Base-by-base conservation (phyloP, 2,888 invertebrate genomes). In the Halictus ligatus region DNA sequence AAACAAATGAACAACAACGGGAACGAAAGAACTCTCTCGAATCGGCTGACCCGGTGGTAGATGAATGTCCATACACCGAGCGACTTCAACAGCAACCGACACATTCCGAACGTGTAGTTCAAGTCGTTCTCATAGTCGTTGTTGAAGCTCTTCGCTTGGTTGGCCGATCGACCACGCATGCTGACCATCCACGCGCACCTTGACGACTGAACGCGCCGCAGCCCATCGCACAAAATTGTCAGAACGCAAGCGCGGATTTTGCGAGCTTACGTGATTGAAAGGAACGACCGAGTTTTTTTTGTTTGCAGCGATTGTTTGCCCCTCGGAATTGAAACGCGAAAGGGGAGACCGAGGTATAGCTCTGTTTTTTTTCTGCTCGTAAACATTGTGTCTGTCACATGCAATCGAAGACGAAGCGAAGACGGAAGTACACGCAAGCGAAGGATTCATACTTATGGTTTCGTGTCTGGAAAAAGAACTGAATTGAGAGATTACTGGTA, bases 51-150 rank as follows among this genome's bases (percentile, higher is more conserved):
- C 29, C 21, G 21, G n/a, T 40, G 15, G 21, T 75, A 48, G 2
- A 81, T 35, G 1, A 80, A 29, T 0, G 92, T 91, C 93, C 92
- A 92, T 54, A 89, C 78, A 15, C 93, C 93, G 18, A 93, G 78
- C 0, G 89, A 86, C 43, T 84, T 88, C 0, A 93, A 78, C 13
- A 92, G 78, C 85, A 89, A 90, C 21, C 92, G 92, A 50, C 90
- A 92, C 78, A 92, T 83, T 50, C 89, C 85, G 0, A 92, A 83
- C 2, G 91, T 91, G 78, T 92, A 75, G 2, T 35, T 60, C 12
- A 79, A 43, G 43, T 86, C 81, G 10, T 48, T 29, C 1, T 77
- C 15, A 46, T 86, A 74, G 48, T 50, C 69, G 0, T n/a, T 4
- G 40, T 82, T 78, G 25, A 29, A 8, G 13, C 15, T n/a, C 1